Base-by-base conservation (phyloP, 2,113 vertebrate genomes). In the Arenaria interpres region DNA sequence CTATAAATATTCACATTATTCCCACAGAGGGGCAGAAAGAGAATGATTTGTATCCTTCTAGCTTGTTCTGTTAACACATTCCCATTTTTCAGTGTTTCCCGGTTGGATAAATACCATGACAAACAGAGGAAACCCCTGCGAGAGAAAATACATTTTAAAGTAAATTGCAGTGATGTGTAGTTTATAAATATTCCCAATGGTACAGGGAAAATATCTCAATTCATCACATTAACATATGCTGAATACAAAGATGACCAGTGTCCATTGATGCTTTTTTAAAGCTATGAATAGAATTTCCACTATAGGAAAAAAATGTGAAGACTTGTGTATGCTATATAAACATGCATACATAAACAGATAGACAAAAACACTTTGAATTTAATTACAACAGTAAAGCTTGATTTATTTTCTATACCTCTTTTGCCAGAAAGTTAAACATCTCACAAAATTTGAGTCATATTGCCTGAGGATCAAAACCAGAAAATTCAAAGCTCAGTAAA, bases 1-100 rank as follows among this genome's bases (percentile, higher is more conserved):
- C 92, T 96, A 95, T 96, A 96, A 95, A 97, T 96, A 96, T 94
- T 94, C 97, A 91, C 53, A 1, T 94, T 92, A 95, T 95, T 89
- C 86, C 77, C 89, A 92, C 77, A 94, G 77, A 97, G 74, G 85
- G 30, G 86, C 76, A 95, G 74, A 97, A 94, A 85, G 62, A 79
- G 62, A 69, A 85, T 92, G 51, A 94, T 92, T 97, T 93, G 92
- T 85, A 76, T 89, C 91, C 35, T 89, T 94, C 84, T 60, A 82
- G 54, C 59, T 83, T 73, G n/a, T 79, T 93, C 74, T 89, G 74
- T 82, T 93, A 95, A 76, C 87, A 89, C 63, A 82, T 46, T 39
- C 53, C 84, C 33, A 46, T 94, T 93, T 94, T 79, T 89, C 77
- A 89, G 35, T 27, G 37, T 88, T 91, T 92, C 88, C 54, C 50